Evolutionary conservation across 1,140 invertebrate species (phyloP).

Genomic region (Heliconius eleuchia): DNA sequence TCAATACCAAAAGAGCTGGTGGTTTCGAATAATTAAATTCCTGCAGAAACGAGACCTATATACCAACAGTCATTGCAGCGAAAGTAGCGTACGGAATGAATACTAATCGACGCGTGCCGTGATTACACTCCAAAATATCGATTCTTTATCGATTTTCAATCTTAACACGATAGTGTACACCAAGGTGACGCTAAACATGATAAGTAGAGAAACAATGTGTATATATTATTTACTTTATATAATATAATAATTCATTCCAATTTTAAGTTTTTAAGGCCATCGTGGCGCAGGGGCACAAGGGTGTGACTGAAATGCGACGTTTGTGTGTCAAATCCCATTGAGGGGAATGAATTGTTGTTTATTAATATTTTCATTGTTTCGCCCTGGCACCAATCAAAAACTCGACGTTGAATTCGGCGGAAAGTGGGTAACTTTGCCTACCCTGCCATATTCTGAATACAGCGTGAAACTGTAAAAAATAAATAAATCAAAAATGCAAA

Average conservation of each 20-base stretch:
- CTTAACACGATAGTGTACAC: constrained; percentile 21
- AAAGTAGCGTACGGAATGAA: constrained; percentile 48
- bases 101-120: constrained; percentile 54
- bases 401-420: no score
- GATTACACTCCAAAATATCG: constrained; percentile 56
- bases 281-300: no score
- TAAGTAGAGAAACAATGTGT: not conserved
- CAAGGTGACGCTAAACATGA: constrained; percentile 5
- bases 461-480: no score
- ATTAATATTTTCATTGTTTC: no score
- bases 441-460: no score
- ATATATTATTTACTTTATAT: not conserved
- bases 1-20: not conserved
- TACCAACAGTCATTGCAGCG: constrained; percentile 33
- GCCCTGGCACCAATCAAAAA: no score
- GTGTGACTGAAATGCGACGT: no score
- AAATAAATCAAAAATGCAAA: no score
- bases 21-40: not conserved
- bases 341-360: no score
- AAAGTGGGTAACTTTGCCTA: no score
- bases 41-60: not conserved
- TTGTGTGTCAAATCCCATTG: no score
- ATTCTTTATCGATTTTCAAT: constrained; percentile 57
- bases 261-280: no score
- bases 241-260: not conserved